phyloP scores from a whole-genome alignment of 2,888 invertebrate species.

The Cataglyphis albicans region DNA sequence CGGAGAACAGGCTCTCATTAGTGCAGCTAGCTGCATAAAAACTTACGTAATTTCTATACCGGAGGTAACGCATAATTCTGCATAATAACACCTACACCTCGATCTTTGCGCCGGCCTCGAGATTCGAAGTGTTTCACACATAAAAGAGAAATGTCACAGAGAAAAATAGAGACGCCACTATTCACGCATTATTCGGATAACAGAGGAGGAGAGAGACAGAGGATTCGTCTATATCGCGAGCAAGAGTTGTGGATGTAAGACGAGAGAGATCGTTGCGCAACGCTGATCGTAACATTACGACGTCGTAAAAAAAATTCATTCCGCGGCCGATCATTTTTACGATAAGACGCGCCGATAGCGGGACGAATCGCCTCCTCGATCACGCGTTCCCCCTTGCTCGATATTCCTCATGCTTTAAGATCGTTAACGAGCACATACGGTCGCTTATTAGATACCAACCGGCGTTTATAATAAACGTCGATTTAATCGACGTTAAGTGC shows the following conservation, averaged over 20 bases:
- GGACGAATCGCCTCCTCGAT: conserved; percentile 51
- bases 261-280: conserved; percentile 15
- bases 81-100: neutral
- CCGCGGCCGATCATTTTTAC: conserved; percentile 38
- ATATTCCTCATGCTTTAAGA: conserved; percentile 61
- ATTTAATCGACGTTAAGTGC: conserved; percentile 63
- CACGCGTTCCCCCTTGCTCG: conserved; percentile 32
- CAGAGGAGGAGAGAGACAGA: neutral
- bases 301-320: conserved; percentile 45
- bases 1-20: conserved; percentile 17
- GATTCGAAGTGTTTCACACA: neutral
- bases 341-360: conserved; percentile 37
- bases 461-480: conserved; percentile 58
- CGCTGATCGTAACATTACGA: conserved; percentile 33
- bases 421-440: conserved; percentile 67
- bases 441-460: conserved; percentile 64
- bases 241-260: neutral
- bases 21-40: neutral
- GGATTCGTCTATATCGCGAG: neutral
- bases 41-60: neutral
- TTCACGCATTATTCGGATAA: neutral
- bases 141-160: neutral
- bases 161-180: neutral
- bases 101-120: neutral
- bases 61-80: neutral